Evolutionary conservation across 2,888 invertebrate species (phyloP), one percentile per base, ranked within the genome.

Genomic region (Eurytoma adleriae): DNA sequence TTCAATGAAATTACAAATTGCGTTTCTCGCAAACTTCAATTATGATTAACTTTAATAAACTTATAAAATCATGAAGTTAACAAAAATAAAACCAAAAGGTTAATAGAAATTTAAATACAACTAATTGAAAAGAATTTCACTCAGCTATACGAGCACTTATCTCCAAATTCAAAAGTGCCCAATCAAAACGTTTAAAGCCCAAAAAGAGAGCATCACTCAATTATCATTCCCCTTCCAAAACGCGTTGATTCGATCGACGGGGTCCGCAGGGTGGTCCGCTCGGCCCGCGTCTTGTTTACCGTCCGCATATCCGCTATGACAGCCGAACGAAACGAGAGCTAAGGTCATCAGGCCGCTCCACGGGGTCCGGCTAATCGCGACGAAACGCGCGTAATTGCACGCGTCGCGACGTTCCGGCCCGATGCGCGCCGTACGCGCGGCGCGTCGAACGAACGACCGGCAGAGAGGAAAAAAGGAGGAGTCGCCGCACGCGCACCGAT

Each of bases 211-310:
- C 71, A 27, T 72, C 48, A 30, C 13, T 13, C 40, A 18, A 0
- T 54, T 40, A 18, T 2, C 13, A 10, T 12, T 10, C 54, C 54
- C 54, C 54, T 12, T 3, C 20, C 18, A 27, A 61, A 61, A 24
- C 10, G 24, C 61, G 20, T 20, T 24, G 24, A 24, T n/a, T 24
- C 13, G 2, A 50, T 59, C 48, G 62, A 30, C 14, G 13, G 24
- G 62, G 61, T 61, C 69, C 20, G 50, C 48, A 54, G n/a, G 7
- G 24, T 24, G 62, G 61, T 52, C 69, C 20, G 50, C 48, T 30
- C 24, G 13, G 20, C n/a, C n/a, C 30, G 67, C 67, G 50, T 78
- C 66, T 71, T 70, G 77, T 78, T 78, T 71, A 70, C 62, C 64
- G 52, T 20, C 12, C 56, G 56, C 56, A n/a, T 30, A 10, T 48